These are phyloP conservation scores for Etia nguti DNA, from an alignment of 2,113 vertebrate genomes.

Conservation along the genomic window DNA sequence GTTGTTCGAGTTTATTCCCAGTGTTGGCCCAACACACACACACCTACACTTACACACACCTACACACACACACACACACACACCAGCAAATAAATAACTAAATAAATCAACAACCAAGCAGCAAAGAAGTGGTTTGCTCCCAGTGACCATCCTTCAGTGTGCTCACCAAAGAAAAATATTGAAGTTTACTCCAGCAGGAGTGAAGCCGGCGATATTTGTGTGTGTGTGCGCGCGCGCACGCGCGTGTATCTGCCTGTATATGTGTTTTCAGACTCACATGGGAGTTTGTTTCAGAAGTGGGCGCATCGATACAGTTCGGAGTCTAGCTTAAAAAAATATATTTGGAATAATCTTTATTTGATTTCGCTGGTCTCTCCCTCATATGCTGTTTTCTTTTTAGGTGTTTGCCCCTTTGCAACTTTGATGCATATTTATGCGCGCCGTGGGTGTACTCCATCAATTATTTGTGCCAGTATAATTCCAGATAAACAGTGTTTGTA, in stretches of 20 bases:
- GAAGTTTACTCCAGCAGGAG: slow-evolving; percentile 11
- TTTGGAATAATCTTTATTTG: slow-evolving; percentile 59
- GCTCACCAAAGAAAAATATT: slow-evolving; percentile 15
- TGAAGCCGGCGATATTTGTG: not conserved
- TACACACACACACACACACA: not conserved
- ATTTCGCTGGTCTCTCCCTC: slow-evolving; percentile 25
- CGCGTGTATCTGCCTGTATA: not conserved
- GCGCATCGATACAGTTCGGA: slow-evolving; percentile 48
- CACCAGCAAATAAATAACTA: not conserved
- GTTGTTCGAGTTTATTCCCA: not conserved
- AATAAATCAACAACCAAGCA: not conserved
- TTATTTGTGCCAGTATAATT: slow-evolving; percentile 70
- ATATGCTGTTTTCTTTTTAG: slow-evolving; percentile 23
- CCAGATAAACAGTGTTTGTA: slow-evolving; percentile 71
- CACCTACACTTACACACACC: too few relatives aligned
- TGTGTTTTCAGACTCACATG: slow-evolving; percentile 22
- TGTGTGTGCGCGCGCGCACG: not conserved
- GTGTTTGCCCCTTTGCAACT: slow-evolving; percentile 50
- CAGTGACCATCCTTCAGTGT: slow-evolving; percentile 7
- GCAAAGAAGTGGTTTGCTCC: not conserved
- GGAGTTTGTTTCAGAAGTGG: slow-evolving; percentile 52
- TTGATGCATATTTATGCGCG: slow-evolving; percentile 64
- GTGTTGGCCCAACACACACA: not conserved
- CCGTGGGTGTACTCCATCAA: slow-evolving; percentile 64
- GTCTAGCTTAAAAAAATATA: slow-evolving; percentile 17